Percentiles rank a stretch among this genome's conserved stretches.
Evolutionary conservation across 37 sponge, comb jelly and placozoan genomes (phyloP).

Genomic region (Chondrosia reniformis): DNA sequence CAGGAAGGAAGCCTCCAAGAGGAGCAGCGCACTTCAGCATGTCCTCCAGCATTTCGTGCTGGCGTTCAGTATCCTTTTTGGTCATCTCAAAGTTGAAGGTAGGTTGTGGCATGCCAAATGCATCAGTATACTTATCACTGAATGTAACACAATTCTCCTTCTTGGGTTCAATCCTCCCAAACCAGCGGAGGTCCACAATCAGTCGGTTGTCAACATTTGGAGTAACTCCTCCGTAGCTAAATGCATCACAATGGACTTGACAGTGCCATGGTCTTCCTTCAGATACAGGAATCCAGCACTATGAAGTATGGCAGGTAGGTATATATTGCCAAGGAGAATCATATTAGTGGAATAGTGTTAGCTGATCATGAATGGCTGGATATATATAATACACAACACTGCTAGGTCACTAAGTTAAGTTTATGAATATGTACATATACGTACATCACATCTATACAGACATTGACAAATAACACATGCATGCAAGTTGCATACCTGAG

Average conservation of each 20-base stretch:
- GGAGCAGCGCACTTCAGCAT: slow-evolving; percentile 35
- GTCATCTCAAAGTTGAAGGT: slow-evolving; percentile 40
- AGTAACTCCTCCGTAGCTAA: slow-evolving; percentile 30
- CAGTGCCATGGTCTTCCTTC: slow-evolving; percentile 41
- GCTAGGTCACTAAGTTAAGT: no score
- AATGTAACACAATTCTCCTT: slow-evolving; percentile 33
- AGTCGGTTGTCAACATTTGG: slow-evolving; percentile 41
- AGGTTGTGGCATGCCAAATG: slow-evolving; percentile 57
- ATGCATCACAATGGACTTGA: slow-evolving; percentile 42
- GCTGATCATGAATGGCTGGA: not conserved
- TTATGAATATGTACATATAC: no score
- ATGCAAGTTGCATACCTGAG: slow-evolving; percentile 35
- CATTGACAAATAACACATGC: not conserved
- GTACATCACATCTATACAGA: no score
- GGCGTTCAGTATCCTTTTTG: slow-evolving; percentile 6
- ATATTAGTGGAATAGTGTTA: not conserved
- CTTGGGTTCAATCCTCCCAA: slow-evolving; percentile 26
- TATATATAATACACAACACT: not conserved
- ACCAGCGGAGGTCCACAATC: slow-evolving; percentile 56
- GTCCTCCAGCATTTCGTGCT: slow-evolving; percentile 42
- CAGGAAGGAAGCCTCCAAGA: slow-evolving; percentile 51
- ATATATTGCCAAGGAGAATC: not conserved
- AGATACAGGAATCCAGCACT: slow-evolving; percentile 43
- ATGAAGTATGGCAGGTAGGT: no score
- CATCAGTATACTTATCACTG: slow-evolving; percentile 8